Percentiles rank a stretch among this genome's conserved stretches.
These are phyloP conservation scores for Ophiodon elongatus DNA, from an alignment of 2,113 vertebrate species.

Conservation along the genomic window DNA sequence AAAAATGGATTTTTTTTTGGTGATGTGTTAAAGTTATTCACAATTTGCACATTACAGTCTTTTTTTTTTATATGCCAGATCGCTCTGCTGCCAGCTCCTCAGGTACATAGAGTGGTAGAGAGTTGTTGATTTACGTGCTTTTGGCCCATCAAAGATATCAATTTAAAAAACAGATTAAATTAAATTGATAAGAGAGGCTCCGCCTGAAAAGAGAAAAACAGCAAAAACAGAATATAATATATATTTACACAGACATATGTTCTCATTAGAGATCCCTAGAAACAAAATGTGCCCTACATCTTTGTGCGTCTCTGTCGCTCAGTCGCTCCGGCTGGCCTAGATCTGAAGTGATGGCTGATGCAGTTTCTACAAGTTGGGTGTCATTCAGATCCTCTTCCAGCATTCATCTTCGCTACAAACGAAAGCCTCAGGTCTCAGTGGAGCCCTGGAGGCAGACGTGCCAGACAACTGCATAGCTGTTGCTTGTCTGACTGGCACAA, in stretches of 20 bases:
- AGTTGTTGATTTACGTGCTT: not conserved
- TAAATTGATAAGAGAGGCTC: not conserved
- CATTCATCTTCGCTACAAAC: constrained; percentile 71
- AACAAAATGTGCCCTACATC: constrained; percentile 61
- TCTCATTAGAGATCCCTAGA: constrained; percentile 48
- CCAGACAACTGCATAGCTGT: constrained; percentile 51
- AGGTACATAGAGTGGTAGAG: too few species aligned
- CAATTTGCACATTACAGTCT: too few species aligned
- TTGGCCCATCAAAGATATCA: not conserved
- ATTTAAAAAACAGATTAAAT: not conserved
- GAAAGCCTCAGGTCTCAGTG: constrained; percentile 56
- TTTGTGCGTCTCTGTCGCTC: constrained; percentile 30
- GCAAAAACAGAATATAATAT: not conserved
- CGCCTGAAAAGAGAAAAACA: not conserved
- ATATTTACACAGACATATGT: constrained; percentile 16
- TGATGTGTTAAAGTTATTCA: too few species aligned
- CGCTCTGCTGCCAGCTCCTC: not conserved
- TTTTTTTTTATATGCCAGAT: not conserved
- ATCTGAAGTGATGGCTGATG: constrained; percentile 68
- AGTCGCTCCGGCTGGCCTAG: constrained; percentile 60
- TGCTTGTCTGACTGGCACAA: constrained; percentile 53
- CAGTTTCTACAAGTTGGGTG: constrained; percentile 55
- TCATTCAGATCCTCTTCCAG: constrained; percentile 68
- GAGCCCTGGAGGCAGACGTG: constrained; percentile 47
- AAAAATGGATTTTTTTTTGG: too few species aligned